Conservation (phyloP, 2,797 vertebrate genomes). For the Bradypodion pumilum region DNA sequence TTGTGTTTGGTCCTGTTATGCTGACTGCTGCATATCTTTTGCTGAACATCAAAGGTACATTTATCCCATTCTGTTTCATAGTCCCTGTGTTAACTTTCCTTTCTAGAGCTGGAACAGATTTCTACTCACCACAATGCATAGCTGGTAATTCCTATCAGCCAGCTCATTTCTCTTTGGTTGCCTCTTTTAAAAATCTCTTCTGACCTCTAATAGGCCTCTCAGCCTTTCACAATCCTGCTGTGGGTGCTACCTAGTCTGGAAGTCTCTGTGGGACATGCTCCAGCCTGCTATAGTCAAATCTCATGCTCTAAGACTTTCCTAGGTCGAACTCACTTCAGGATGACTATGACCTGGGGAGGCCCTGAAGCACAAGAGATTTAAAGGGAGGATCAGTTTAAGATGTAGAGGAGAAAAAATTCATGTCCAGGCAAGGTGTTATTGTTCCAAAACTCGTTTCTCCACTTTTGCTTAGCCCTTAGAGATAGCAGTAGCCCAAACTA, state of each 20-base stretch:
- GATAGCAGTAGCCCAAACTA: conserved; percentile 60
- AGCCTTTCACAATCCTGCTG: conserved; percentile 64
- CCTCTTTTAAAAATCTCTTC: conserved; percentile 59
- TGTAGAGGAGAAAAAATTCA: conserved; percentile 62
- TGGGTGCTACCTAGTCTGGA: conserved; percentile 61
- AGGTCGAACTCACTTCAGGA: conserved; percentile 70
- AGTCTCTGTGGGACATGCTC: conserved; percentile 65
- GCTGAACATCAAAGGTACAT: too few relatives aligned
- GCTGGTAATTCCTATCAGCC: conserved; percentile 55
- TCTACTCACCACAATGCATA: conserved; percentile 42
- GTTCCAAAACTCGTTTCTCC: conserved; percentile 73
- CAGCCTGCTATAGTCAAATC: conserved; percentile 71
- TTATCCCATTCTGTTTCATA: conserved; percentile 17
- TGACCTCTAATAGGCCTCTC: conserved; percentile 67
- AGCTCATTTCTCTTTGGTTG: conserved; percentile 54
- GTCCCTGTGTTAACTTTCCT: conserved; percentile 48
- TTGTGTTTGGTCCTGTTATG: too few relatives aligned
- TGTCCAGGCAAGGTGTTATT: conserved; percentile 71
- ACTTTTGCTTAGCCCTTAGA: conserved; percentile 58
- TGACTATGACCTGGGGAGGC: conserved; percentile 75
- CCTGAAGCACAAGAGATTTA: conserved; percentile 72
- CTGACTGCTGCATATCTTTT: too few relatives aligned
- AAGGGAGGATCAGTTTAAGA: conserved; percentile 72
- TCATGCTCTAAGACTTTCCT: conserved; percentile 72
- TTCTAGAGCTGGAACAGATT: conserved; percentile 48